A percentile compares a stretch with the other conserved stretches of the same genome.
Conservation (phyloP, 2,888 invertebrate species). For the Notodonta ziczac region DNA sequence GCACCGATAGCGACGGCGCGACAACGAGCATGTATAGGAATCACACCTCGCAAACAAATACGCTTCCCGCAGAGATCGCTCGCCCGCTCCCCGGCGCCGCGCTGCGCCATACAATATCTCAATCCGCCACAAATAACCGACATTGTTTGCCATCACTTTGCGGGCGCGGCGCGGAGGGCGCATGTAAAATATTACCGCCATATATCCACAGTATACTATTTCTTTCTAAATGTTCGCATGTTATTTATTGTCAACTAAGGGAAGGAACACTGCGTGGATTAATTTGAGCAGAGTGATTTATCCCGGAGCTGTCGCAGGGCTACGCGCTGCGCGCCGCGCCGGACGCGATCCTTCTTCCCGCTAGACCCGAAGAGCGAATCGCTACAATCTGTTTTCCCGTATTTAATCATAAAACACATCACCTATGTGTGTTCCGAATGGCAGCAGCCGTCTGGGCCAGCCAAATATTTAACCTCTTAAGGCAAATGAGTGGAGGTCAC, state of each 20-base stretch:
- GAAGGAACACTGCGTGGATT: slow-evolving; percentile 14
- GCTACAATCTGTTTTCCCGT: background rate
- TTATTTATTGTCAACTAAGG: slow-evolving; percentile 34
- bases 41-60: too few species aligned
- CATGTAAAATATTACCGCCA: slow-evolving; percentile 18
- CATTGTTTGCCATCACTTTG: slow-evolving; percentile 14
- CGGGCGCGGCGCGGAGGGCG: slow-evolving; percentile 4
- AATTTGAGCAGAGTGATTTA: slow-evolving; percentile 32
- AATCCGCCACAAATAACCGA: background rate
- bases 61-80: too few species aligned
- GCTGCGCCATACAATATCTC: slow-evolving; percentile 4
- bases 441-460: background rate
- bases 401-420: background rate
- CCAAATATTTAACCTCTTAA: too few species aligned
- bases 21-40: too few species aligned
- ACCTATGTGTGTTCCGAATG: too few species aligned
- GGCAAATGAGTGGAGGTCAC: background rate
- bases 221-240: slow-evolving; percentile 30
- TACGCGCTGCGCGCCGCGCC: background rate
- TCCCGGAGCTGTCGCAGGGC: slow-evolving; percentile 5
- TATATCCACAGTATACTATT: slow-evolving; percentile 33
- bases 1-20: too few species aligned
- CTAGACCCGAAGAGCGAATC: background rate
- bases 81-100: background rate
- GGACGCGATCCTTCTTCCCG: background rate